Base-by-base conservation (phyloP, 2,113 vertebrate species). In the Clarias macrocephalus region DNA sequence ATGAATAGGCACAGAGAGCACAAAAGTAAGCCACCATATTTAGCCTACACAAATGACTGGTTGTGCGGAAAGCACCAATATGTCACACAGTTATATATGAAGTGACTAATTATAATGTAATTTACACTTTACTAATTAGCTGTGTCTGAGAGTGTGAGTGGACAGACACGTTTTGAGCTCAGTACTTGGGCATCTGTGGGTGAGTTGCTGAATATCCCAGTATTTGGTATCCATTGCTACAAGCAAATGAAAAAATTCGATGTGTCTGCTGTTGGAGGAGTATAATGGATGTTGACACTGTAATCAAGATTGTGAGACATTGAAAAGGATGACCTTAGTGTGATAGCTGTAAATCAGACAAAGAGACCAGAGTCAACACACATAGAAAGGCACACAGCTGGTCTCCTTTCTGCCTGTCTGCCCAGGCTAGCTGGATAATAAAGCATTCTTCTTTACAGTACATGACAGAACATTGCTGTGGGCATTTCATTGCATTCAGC, bases 231-330 rank as follows among this genome's bases (percentile, higher is more conserved):
- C 66, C 12, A 59, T 15, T 62, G 79, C 57, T 42, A 86, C 25
- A 89, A 42, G 57, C 77, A 59, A 83, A 85, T 48, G 65, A 59
- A 28, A 84, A 73, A 66, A 75, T 37, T 19, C 57, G 30, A 56
- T 62, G 68, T 33, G 80, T 63, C 80, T 42, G 68, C 85, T 90
- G 19, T 79, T 30, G 72, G 60, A 83, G 88, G 68, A 86, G 84
- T 87, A 80, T 77, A 86, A 77, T 11, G 76, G 60, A 82, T 87
- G 89, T 91, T 89, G 87, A 89, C 88, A 85, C 90, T 37, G 75
- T 88, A 91, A 91, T 89, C 70, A 79, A 85, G 79, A 91, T 91
- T 87, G 86, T 87, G 52, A 83, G 23, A 12, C 19, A 28, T 37
- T 15, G 25, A 84, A 75, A 37, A 48, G n/a, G 52, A 30, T 70